Conservation (phyloP, 2,888 invertebrate genomes). For the Mylabris sibirica region DNA sequence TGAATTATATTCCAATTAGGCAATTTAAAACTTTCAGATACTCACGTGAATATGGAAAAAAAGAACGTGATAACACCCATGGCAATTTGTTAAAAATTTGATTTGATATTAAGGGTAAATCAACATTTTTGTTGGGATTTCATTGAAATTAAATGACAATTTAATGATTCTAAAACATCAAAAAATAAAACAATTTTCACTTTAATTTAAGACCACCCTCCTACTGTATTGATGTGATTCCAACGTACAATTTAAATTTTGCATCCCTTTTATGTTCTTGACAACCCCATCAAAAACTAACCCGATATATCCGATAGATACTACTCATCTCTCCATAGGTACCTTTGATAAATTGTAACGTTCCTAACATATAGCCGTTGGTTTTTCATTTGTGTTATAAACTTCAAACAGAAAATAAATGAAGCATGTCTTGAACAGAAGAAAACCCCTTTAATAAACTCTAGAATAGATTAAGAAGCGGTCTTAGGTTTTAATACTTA, state of each 20-base stretch:
- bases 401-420: conserved; percentile 17
- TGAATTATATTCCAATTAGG: conserved; percentile 12
- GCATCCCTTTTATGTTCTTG: conserved; percentile 11
- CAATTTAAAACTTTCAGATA: conserved; percentile 6
- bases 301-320: not conserved
- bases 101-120: not conserved
- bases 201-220: not conserved
- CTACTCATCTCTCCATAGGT: conserved; percentile 10
- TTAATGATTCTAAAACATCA: not conserved
- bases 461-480: conserved; percentile 9
- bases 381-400: conserved; percentile 5
- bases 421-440: conserved; percentile 20
- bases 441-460: conserved; percentile 11
- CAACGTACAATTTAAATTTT: not conserved
- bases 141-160: conserved; percentile 5
- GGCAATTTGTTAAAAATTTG: not conserved
- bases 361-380: conserved; percentile 6
- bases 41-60: conserved; percentile 5
- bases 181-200: not conserved
- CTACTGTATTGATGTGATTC: not conserved
- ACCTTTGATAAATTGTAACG: conserved; percentile 8
- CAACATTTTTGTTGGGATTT: not conserved
- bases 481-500: conserved; percentile 14
- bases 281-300: conserved; percentile 5
- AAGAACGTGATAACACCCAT: not conserved